Evolutionary conservation across 1,140 invertebrate species (phyloP), one percentile per base, ranked within the genome.

Genomic region (Drosophila bocki): DNA sequence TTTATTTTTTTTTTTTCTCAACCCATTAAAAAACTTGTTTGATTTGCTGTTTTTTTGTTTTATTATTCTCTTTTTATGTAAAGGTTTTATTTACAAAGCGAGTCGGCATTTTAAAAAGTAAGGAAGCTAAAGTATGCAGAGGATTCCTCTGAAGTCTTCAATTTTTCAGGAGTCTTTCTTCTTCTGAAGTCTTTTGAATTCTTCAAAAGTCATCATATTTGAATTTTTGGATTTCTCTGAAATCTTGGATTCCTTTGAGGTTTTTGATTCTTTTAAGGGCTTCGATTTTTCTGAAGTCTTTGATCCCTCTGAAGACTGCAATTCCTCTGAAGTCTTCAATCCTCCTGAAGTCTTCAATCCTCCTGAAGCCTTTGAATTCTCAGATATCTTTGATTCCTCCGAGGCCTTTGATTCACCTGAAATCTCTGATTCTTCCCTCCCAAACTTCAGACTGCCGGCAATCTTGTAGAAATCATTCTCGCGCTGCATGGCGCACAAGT

Each of bases 401-500:
- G 13, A 9, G 9, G 22, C 1, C 22, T 48, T 48, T 1, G 13
- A 15, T 15, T 48, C 3, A 3, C 4, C 26, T 17, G 3, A 50
- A 53, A n/a, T 3, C 50, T 35, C 19, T 0, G 12, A 7, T 13
- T 19, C 32, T 15, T 19, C 17, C 19, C n/a, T 11, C 12, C 69
- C 82, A 51, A 92, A 81, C 47, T 88, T 62, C n/a, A 92, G 57
- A 39, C 71, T 87, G 7, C 82, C 78, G 1, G 78, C 71, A 7
- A 77, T 85, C 62, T 85, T 92, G 78, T 94, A 94, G 75, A 93
- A 94, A 17, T 83, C 76, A 45, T 86, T 80, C n/a, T 77, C 75
- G 22, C 82, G 13, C 78, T 61, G 6, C 91, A 84, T 41, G 8
- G 93, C 81, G 60, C 93, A 93, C 60, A 94, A 70, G 57, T 93